Evolutionary conservation across 2,113 vertebrate genomes (phyloP).

Genomic region (Eurystomus gularis): DNA sequence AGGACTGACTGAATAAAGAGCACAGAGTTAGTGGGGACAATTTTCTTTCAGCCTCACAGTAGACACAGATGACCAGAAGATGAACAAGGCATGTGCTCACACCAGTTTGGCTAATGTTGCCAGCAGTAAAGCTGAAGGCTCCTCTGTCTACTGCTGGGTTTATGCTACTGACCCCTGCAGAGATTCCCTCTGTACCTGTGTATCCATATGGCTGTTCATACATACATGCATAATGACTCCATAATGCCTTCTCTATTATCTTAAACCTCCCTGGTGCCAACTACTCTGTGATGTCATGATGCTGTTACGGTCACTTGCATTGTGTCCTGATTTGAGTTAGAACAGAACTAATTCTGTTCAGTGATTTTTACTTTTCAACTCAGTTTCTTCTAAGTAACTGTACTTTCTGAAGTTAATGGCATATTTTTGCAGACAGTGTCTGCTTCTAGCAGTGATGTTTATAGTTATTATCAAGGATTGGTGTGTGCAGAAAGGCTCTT

Average conservation of each 20-base stretch:
- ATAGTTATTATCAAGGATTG: too few species aligned
- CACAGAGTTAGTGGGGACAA: not conserved
- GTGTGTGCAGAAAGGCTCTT: too few species aligned
- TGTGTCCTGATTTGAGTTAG: too few species aligned
- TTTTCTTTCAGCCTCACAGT: not conserved
- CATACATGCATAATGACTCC: accelerated
- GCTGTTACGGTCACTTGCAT: not conserved
- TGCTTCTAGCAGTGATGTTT: too few species aligned
- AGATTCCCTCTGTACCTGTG: not conserved
- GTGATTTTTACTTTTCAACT: too few species aligned
- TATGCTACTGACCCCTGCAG: not conserved
- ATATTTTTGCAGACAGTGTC: too few species aligned
- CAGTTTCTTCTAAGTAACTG: too few species aligned
- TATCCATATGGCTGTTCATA: too few species aligned
- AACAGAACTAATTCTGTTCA: too few species aligned
- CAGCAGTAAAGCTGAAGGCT: not conserved
- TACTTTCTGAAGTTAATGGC: too few species aligned
- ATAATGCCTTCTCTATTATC: not conserved
- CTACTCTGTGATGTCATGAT: not conserved
- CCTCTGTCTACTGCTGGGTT: not conserved
- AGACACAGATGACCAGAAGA: not conserved
- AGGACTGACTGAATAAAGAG: not conserved
- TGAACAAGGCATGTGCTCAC: not conserved
- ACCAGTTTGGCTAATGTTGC: not conserved
- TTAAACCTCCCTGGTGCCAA: not conserved